Percentiles rank a stretch among this genome's conserved stretches.
These are phyloP conservation scores for Chionis minor DNA, from an alignment of 2,113 vertebrate genomes.

Conservation along the genomic window DNA sequence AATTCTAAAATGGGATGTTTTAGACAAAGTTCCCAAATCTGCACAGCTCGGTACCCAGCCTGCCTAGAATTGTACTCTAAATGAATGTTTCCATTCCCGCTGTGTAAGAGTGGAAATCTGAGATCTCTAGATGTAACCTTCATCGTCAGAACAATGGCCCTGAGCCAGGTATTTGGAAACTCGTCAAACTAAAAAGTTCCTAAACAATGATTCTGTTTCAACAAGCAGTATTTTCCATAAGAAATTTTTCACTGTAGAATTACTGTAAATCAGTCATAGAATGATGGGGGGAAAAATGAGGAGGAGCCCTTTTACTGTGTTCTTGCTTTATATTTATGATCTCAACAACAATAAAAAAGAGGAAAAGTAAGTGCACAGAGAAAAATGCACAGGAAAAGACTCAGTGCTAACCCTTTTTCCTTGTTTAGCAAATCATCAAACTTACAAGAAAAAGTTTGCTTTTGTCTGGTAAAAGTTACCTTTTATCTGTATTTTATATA, in stretches of 20 bases:
- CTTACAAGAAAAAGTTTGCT: background rate
- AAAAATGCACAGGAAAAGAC: background rate
- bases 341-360: background rate
- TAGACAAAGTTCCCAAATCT: background rate
- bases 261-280: background rate
- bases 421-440: background rate
- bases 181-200: background rate
- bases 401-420: background rate
- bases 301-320: background rate
- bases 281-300: background rate
- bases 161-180: background rate
- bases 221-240: background rate
- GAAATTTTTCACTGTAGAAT: background rate
- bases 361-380: background rate
- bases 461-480: background rate
- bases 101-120: background rate
- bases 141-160: background rate
- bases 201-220: background rate
- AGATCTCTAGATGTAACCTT: background rate
- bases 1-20: background rate
- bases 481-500: background rate
- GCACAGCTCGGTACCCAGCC: background rate
- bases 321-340: background rate
- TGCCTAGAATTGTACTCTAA: background rate
- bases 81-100: background rate